Evolutionary conservation across 2,888 invertebrate genomes (phyloP), one percentile per base, ranked within the genome.

Genomic region (Galerucella nymphaeae): DNA sequence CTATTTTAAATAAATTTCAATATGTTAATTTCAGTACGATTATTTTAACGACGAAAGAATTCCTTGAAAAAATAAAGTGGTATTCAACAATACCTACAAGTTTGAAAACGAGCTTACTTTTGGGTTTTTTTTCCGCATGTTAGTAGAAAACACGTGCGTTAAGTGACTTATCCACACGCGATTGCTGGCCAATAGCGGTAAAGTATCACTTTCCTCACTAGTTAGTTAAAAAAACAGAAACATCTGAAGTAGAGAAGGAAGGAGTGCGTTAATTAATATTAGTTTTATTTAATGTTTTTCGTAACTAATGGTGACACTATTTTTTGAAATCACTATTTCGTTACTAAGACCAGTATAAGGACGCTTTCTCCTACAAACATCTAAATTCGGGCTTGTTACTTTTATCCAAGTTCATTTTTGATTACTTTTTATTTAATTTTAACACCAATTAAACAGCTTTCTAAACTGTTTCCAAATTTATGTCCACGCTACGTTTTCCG

Each of bases 381-480:
- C 58, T 59, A 38, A 59, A n/a, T 59, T 59, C 30, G 8, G 18
- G 10, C 18, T 57, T 57, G 57, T 20, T 18, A 57, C 38, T 59
- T 59, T 14, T 18, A 18, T 16, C 10, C 9, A 59, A 30, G 23
- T 59, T 58, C 9, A 23, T 20, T 23, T 59, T 59, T 59, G 23
- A 59, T 59, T 59, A 38, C 30, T 30, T 59, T n/a, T 38, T 23
- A 30, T 30, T 59, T 38, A 14, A 59, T 59, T 59, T 59, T 53
- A 53, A 16, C 8, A 10, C 30, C n/a, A 59, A 59, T 59, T 38
- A 30, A 59, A 38, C 20, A 18, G 18, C 58, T 59, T 59, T 59
- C 58, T 59, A 59, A 59, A 30, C 13, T 59, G 30, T 59, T 59
- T 59, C 23, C 58, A 59, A 59, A 38, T 59, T 59, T 59, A 14